Conservation (phyloP, 2,888 invertebrate genomes). For the Torymus auratus region DNA sequence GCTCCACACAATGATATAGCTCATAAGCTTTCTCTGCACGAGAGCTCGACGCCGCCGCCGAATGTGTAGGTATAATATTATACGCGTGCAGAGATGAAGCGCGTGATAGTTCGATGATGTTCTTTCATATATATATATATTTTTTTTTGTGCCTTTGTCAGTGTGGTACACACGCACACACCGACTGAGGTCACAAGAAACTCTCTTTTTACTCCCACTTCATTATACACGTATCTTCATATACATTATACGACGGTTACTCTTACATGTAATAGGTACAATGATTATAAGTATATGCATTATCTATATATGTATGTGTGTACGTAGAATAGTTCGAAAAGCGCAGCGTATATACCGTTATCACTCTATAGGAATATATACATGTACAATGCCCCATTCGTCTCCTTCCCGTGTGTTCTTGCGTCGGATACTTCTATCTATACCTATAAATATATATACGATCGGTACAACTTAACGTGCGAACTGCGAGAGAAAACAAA, state of each 20-base stretch:
- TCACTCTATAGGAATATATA: no score
- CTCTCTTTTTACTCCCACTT: not conserved
- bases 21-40: conserved; percentile 39
- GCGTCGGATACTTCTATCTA: no score
- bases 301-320: conserved; percentile 24
- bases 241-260: not conserved
- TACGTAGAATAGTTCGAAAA: no score
- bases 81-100: conserved; percentile 49
- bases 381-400: no score
- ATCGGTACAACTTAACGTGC: no score
- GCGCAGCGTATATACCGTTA: no score
- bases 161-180: no score
- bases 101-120: conserved; percentile 59
- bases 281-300: conserved; percentile 6
- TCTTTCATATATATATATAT: conserved; percentile 17
- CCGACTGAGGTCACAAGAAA: no score
- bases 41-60: not conserved
- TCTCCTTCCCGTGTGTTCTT: no score
- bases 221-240: conserved; percentile 16
- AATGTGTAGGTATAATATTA: not conserved
- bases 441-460: no score
- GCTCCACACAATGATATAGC: conserved; percentile 20
- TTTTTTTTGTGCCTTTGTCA: no score
- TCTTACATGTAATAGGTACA: not conserved
- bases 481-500: no score